Evolutionary conservation across 92 coral and sea anemone species (phyloP).

Genomic region (Umimayanthus chanpuru): DNA sequence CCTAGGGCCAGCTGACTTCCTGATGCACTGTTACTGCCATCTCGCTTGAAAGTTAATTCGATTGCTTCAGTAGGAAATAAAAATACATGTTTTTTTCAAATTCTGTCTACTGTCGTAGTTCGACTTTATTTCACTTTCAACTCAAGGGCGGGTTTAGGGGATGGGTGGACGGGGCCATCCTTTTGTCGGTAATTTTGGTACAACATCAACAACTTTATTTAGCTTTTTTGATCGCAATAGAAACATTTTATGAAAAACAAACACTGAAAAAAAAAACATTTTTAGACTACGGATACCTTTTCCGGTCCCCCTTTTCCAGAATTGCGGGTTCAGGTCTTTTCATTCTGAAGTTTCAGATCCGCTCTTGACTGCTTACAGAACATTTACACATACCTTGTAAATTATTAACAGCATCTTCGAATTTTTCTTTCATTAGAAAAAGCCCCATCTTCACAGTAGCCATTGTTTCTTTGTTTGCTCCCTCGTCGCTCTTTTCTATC

Average conservation of each 20-base stretch:
- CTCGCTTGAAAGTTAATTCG: background rate
- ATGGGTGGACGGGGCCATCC: too few species aligned
- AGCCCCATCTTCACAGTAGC: background rate
- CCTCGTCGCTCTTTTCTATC: background rate
- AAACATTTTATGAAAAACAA: too few species aligned
- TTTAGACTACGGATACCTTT: too few species aligned
- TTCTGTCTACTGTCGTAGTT: background rate
- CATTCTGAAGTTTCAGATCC: too few species aligned
- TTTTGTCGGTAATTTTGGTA: too few species aligned
- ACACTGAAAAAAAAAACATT: too few species aligned
- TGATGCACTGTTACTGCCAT: background rate
- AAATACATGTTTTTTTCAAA: background rate
- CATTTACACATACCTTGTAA: slow-evolving; percentile 1
- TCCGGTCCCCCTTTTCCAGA: too few species aligned
- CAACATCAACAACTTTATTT: too few species aligned
- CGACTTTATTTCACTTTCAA: background rate
- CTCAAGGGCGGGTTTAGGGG: background rate
- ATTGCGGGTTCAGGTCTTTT: too few species aligned
- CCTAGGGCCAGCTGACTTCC: background rate
- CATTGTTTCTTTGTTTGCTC: background rate
- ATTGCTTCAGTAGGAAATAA: background rate
- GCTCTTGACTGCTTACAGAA: too few species aligned
- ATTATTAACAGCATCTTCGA: slow-evolving; percentile 6
- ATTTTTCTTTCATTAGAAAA: slow-evolving; percentile 11
- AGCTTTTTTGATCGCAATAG: too few species aligned